These are phyloP conservation scores for Pterocles burchelli DNA, from an alignment of 2,113 vertebrate genomes.

Conservation along the genomic window DNA sequence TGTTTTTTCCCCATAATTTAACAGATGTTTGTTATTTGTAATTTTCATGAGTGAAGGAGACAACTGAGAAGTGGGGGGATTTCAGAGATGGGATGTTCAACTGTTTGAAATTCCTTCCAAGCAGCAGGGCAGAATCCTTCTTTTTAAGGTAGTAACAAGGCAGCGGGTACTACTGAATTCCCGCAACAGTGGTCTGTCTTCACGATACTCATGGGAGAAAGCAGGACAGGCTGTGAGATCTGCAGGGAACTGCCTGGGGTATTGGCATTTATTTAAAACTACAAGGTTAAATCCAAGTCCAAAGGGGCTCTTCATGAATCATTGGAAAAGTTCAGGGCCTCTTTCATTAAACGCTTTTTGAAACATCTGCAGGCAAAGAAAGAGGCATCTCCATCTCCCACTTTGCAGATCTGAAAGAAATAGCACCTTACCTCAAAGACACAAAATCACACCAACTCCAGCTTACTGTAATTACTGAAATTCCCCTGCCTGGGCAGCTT, in stretches of 20 bases:
- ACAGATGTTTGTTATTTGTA: slow-evolving; percentile 61
- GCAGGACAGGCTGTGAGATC: background rate
- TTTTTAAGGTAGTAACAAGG: background rate
- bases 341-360: background rate
- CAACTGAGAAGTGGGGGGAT: background rate
- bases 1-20: background rate
- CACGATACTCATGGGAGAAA: background rate
- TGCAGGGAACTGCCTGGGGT: background rate
- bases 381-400: background rate
- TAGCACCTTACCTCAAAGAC: background rate
- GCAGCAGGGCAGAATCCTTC: slow-evolving; percentile 14
- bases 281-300: slow-evolving; percentile 15
- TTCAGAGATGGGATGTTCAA: slow-evolving; percentile 7
- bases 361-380: slow-evolving; percentile 29
- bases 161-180: background rate
- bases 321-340: background rate
- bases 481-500: background rate
- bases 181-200: background rate
- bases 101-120: slow-evolving; percentile 11
- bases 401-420: background rate
- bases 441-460: background rate
- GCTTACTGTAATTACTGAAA: background rate
- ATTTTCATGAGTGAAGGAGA: background rate
- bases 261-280: background rate
- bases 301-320: slow-evolving; percentile 7